Percentiles rank a stretch among this genome's conserved stretches.
Evolutionary conservation across 2,113 vertebrate species (phyloP).

Genomic region (Bombycilla garrulus): DNA sequence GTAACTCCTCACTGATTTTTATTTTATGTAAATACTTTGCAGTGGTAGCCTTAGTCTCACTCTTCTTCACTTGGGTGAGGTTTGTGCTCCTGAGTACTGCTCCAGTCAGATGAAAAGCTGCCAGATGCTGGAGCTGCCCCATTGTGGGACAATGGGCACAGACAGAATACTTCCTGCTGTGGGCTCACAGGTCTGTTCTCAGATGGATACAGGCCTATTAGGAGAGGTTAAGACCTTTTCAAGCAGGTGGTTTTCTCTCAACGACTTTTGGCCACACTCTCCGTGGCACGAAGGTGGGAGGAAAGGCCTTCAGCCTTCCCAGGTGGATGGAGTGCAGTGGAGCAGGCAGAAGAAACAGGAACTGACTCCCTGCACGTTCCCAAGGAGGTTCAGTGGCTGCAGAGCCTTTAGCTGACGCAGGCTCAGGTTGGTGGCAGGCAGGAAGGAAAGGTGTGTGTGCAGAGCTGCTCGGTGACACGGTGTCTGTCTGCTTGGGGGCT

Average conservation of each 20-base stretch:
- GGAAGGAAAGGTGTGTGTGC: not conserved
- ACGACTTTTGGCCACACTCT: not conserved
- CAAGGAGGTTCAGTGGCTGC: not conserved
- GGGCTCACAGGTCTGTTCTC: not conserved
- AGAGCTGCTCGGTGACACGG: not conserved
- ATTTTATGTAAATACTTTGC: not conserved
- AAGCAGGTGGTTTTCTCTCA: not conserved
- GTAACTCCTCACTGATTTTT: not conserved
- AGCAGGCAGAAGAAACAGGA: not conserved
- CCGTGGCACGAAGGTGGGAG: rapidly evolving
- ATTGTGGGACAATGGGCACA: not conserved
- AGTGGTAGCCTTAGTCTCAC: not conserved
- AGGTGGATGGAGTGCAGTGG: not conserved
- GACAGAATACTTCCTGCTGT: not conserved
- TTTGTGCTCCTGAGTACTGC: not conserved
- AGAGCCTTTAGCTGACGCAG: not conserved
- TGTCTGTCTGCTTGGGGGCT: rapidly evolving
- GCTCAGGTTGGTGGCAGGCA: not conserved
- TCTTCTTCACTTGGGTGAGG: not conserved
- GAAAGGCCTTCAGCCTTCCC: not conserved
- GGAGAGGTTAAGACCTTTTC: not conserved
- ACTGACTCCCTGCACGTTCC: not conserved
- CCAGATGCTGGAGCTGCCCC: not conserved
- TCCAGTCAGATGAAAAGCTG: not conserved
- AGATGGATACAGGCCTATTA: not conserved